Evolutionary conservation across 1,140 invertebrate species (phyloP).

Genomic region (Hydropsyche tenuis): DNA sequence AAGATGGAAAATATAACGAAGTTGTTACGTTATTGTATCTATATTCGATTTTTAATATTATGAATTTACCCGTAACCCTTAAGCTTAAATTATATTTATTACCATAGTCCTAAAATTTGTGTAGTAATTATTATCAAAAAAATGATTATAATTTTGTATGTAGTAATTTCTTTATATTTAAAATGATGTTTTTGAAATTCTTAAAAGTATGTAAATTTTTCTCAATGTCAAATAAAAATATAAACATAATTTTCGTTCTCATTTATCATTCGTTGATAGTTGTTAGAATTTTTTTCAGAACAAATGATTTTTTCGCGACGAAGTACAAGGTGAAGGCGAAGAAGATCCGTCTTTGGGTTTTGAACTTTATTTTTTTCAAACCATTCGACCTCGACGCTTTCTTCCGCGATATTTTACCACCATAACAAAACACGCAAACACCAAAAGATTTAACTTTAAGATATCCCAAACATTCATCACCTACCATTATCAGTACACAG

Average conservation of each 20-base stretch:
- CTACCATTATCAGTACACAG: no score
- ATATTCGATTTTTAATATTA: constrained; percentile 37
- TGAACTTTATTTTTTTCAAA: background rate
- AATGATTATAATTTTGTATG: constrained; percentile 42
- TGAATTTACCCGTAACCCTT: constrained; percentile 24
- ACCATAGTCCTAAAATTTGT: constrained; percentile 39
- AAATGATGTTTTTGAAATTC: constrained; percentile 39
- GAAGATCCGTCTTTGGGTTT: background rate
- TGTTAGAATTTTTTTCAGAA: background rate
- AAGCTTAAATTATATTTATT: constrained; percentile 39
- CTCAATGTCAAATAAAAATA: constrained; percentile 43
- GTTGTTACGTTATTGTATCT: constrained; percentile 33
- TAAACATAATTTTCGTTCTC: constrained; percentile 12
- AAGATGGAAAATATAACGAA: constrained; percentile 18
- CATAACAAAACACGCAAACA: background rate
- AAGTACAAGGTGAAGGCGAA: background rate
- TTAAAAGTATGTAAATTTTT: constrained; percentile 42
- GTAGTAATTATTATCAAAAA: constrained; percentile 39
- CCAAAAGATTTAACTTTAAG: no score
- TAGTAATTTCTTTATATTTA: constrained; percentile 38
- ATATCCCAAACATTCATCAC: no score
- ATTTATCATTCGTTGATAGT: background rate
- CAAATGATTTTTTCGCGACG: background rate
- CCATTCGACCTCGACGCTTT: background rate
- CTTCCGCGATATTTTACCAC: background rate